Conservation (phyloP, 2,797 vertebrate species). For the Parauchenoglanis punctatus region DNA sequence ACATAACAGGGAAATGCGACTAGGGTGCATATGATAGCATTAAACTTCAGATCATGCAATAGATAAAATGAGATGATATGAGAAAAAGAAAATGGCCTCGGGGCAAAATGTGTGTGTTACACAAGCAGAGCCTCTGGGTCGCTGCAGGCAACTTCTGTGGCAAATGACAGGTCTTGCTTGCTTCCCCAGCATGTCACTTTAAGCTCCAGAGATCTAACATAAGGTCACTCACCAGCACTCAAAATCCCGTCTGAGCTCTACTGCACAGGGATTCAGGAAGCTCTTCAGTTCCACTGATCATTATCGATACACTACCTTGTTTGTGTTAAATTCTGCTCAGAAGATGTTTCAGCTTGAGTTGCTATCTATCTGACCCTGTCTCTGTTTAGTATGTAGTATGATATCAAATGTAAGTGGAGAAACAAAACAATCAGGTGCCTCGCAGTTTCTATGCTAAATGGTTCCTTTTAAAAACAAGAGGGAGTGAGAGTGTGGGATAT, state of each 20-base stretch:
- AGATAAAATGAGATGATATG: slow-evolving; percentile 61
- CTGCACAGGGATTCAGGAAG: slow-evolving; percentile 43
- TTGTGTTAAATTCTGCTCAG: slow-evolving; percentile 45
- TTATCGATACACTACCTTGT: slow-evolving; percentile 51
- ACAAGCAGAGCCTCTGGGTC: slow-evolving; percentile 78
- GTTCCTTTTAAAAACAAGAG: slow-evolving; percentile 40
- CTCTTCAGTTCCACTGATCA: slow-evolving; percentile 44
- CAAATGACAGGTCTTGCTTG: slow-evolving; percentile 78
- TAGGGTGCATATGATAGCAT: slow-evolving; percentile 63
- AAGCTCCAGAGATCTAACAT: slow-evolving; percentile 58
- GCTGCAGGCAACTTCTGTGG: slow-evolving; percentile 78
- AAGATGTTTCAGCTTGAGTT: slow-evolving; percentile 55
- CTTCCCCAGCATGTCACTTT: slow-evolving; percentile 65
- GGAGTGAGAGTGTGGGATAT: slow-evolving; percentile 24
- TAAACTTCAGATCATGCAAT: slow-evolving; percentile 67
- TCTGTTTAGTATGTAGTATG: slow-evolving; percentile 40
- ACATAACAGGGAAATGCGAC: slow-evolving; percentile 40
- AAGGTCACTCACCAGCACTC: slow-evolving; percentile 70
- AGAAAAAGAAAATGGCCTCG: slow-evolving; percentile 67
- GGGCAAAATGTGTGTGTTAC: slow-evolving; percentile 81
- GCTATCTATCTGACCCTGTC: slow-evolving; percentile 42
- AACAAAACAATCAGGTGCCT: slow-evolving; percentile 41
- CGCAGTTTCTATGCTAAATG: slow-evolving; percentile 45
- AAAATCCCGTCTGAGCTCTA: slow-evolving; percentile 54
- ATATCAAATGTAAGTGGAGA: slow-evolving; percentile 39